Evolutionary conservation across 2,797 vertebrate genomes (phyloP).

Genomic region (Falco novaeseelandiae): DNA sequence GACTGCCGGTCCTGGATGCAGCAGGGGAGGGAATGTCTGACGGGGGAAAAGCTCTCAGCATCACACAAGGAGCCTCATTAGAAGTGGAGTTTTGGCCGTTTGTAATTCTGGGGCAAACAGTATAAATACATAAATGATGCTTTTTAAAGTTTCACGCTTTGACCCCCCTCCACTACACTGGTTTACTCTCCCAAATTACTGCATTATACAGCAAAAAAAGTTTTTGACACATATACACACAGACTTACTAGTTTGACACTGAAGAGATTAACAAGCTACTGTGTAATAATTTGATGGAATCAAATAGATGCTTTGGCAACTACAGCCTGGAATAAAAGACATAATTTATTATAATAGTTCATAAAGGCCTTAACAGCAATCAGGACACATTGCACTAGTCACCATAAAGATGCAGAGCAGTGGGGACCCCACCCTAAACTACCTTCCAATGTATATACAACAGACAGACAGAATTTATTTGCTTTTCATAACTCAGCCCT

Average conservation of each 20-base stretch:
- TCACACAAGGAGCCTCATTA: background rate
- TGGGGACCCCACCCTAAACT: background rate
- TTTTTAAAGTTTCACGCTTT: background rate
- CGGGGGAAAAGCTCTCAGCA: background rate
- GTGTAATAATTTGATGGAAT: background rate
- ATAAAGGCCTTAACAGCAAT: background rate
- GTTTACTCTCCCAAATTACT: background rate
- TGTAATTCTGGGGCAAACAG: background rate
- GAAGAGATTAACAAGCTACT: background rate
- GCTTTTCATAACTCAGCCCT: background rate
- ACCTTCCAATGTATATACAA: constrained; percentile 20
- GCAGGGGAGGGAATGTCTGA: background rate
- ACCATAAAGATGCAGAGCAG: background rate
- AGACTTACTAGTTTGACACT: background rate
- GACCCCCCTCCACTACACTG: accelerated
- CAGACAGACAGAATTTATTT: constrained; percentile 22
- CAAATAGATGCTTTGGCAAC: background rate
- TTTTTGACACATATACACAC: background rate
- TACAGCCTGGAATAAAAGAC: background rate
- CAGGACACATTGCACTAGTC: background rate
- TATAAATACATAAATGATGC: background rate
- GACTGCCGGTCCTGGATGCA: accelerated
- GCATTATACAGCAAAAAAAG: background rate
- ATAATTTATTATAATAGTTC: background rate
- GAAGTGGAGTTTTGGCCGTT: background rate